Base-by-base conservation (phyloP, 2,113 vertebrate species). In the Proterorhinus semilunaris region DNA sequence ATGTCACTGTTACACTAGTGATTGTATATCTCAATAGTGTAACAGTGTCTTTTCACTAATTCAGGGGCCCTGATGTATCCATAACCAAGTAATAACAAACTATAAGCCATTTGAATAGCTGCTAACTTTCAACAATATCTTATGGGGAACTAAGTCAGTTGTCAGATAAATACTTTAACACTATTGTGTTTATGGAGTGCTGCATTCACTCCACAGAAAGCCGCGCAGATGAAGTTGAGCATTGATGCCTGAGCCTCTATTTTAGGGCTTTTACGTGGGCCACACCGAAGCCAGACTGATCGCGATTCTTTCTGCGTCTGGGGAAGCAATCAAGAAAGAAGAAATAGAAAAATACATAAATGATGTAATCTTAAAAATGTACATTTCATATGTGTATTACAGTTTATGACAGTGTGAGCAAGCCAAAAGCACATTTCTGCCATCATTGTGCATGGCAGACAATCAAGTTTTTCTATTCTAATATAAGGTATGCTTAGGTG, bases 251-350 rank as follows among this genome's bases (percentile, higher is more conserved):
- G 69, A 72, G 66, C 76, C 64, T 54, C 15, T 27, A 64, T 68
- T 15, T 1, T 50, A 42, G 54, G 64, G 61, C 67, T 47, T 57
- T 48, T 52, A 43, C 12, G 27, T 13, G 15, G 4, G 62, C 27
- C 17, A 64, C 66, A 74, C 71, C 68, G 74, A 67, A 79, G 54
- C 64, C 58, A 63, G 72, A 36, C 75, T 52, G 86, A 87, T 90
- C 86, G 11, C 62, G 72, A 89, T 88, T 81, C 90, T 8, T 27
- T 21, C 72, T 43, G 66, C 48, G 55, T 79, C 78, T 84, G 82
- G 47, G 68, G 10, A 72, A 83, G 85, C 61, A 69, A 78, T 78
- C 61, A 11, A 80, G 74, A 65, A 53, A 54, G 66, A 65, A 76
- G 50, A 36, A 62, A 74, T 84, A 0, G 6, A 3, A 0, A 0